Conservation (phyloP, 2,113 vertebrate species). For the Trematomus loennbergii region DNA sequence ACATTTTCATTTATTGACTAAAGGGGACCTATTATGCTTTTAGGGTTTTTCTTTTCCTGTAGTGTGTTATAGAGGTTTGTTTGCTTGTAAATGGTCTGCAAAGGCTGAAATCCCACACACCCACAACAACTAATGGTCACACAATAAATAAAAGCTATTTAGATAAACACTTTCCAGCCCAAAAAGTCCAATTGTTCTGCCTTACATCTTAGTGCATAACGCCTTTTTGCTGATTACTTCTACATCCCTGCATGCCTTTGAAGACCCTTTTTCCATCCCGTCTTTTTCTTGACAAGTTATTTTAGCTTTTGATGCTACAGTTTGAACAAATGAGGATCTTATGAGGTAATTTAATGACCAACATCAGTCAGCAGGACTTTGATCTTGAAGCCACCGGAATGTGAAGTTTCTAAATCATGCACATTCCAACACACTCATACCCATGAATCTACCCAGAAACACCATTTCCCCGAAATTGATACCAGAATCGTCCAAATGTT, state of each 20-base stretch:
- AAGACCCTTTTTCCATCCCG: background rate
- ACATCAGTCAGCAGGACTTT: conserved; percentile 12
- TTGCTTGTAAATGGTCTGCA: too few species aligned
- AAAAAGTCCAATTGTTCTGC: background rate
- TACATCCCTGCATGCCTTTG: conserved; percentile 1
- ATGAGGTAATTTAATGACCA: conserved; percentile 27
- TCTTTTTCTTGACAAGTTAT: background rate
- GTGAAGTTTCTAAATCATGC: conserved; percentile 32
- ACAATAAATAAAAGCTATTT: background rate
- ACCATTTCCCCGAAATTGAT: conserved; percentile 48
- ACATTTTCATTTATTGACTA: too few species aligned
- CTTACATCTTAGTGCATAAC: background rate
- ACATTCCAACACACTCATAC: conserved; percentile 39
- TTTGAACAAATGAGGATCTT: conserved; percentile 19
- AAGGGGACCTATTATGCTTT: too few species aligned
- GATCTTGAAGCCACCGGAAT: conserved; percentile 26
- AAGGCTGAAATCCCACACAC: too few species aligned
- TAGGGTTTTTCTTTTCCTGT: too few species aligned
- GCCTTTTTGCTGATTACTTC: background rate
- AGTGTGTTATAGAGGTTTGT: too few species aligned
- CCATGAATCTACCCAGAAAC: conserved; percentile 13
- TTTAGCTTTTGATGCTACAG: background rate
- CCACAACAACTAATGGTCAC: background rate
- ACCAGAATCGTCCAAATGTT: conserved; percentile 58
- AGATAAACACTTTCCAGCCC: background rate